These are phyloP conservation scores for Hyperoplus lanceolatus DNA, from an alignment of 2,797 vertebrate species.

Conservation along the genomic window DNA sequence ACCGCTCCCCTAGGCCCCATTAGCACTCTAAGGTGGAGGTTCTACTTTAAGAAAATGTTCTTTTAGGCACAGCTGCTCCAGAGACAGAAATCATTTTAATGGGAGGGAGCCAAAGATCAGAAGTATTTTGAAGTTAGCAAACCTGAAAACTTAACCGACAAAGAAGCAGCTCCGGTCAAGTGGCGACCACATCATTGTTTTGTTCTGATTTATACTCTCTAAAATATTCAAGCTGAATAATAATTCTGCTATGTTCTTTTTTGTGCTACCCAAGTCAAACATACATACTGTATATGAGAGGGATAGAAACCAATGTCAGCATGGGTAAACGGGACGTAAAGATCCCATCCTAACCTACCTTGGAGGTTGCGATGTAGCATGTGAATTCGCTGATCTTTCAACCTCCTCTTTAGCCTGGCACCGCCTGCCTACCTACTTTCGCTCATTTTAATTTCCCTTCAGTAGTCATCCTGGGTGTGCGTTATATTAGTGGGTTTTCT, in stretches of 20 bases:
- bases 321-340: background rate
- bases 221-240: constrained; percentile 17
- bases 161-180: constrained; percentile 14
- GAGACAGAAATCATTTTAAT: constrained; percentile 38
- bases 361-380: background rate
- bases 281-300: background rate
- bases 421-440: no score
- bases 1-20: constrained; percentile 59
- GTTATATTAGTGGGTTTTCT: no score
- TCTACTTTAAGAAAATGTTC: constrained; percentile 55
- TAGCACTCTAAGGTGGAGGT: constrained; percentile 59
- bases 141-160: constrained; percentile 32
- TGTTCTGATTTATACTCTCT: constrained; percentile 23
- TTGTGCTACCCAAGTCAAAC: background rate
- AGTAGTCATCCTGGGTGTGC: no score
- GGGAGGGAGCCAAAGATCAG: constrained; percentile 28
- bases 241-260: background rate
- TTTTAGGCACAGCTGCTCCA: constrained; percentile 41
- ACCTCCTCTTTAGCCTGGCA: no score
- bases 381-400: background rate
- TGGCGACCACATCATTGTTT: constrained; percentile 24
- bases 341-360: background rate
- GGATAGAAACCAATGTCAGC: background rate
- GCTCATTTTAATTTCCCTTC: no score
- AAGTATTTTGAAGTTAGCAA: constrained; percentile 28